Base-by-base conservation (phyloP, 2,797 vertebrate species). In the Bradypodion pumilum region DNA sequence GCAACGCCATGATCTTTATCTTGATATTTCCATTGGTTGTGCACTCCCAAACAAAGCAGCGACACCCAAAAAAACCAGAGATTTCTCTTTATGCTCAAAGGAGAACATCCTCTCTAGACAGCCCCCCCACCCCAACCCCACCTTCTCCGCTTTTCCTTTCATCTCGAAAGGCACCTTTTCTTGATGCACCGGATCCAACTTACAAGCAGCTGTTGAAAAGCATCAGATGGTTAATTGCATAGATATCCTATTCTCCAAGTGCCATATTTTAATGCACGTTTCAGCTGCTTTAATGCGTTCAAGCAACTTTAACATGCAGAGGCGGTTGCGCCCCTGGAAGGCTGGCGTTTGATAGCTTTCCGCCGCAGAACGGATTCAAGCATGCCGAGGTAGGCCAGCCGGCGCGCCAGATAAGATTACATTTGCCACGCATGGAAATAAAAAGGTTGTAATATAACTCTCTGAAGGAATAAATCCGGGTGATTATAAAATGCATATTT, bases 361-460 rank as follows among this genome's bases (percentile, higher is more conserved):
- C 8, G 37, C 88, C 76, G 15, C 37, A 63, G 91, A 86, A 89
- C 13, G 37, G 21, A 76, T 63, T 1, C 1, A 27, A 0, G 79
- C 0, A 19, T 78, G 83, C 6, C 0, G 66, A 89, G 89, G 89
- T 2, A 74, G 86, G 86, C 76, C 87, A 86, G 91, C 84, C 87
- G 21, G 90, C 86, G n/a, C 0, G 0, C 35, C 0, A 82, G 88
- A 92, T 88, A 90, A 92, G 84, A 91, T 89, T 83, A 79, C 89
- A 88, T 90, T 93, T 65, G 81, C 89, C 88, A 86, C 56, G 35
- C 86, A 37, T 52, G 89, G 60, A 89, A 93, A 92, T 84, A 89
- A 92, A 85, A 92, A 92, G 88, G 88, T 91, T 88, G 91, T 84
- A 90, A 93, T 86, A 91, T 93, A 92, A 92, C 16, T 88, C 89